phyloP scores from a whole-genome alignment of 2,888 invertebrate species.

The Deladenus siricidicola region DNA sequence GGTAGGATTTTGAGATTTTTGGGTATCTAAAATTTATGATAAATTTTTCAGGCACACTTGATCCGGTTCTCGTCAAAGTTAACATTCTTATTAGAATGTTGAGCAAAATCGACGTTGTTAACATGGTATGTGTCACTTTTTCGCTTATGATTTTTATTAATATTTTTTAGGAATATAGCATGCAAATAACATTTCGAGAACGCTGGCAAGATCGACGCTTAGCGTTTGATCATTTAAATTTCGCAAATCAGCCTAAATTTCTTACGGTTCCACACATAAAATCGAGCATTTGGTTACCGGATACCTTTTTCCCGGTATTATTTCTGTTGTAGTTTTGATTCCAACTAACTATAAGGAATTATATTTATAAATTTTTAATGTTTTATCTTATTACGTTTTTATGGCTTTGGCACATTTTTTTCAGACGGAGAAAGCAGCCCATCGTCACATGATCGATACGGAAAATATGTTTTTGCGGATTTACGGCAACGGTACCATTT shows the following conservation, averaged over 20 bases:
- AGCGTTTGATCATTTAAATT: constrained; percentile 47
- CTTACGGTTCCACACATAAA: constrained; percentile 58
- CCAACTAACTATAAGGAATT: background rate
- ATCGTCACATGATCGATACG: constrained; percentile 58
- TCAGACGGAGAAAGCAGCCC: constrained; percentile 93
- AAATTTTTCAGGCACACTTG: constrained; percentile 56
- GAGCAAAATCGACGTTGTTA: constrained; percentile 95
- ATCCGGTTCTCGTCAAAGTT: constrained; percentile 76
- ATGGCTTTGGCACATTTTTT: constrained; percentile 62
- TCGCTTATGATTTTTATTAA: background rate
- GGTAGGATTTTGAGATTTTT: constrained; percentile 12
- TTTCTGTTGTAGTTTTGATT: background rate
- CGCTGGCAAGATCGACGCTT: constrained; percentile 86
- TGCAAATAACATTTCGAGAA: constrained; percentile 91
- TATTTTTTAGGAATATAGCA: constrained; percentile 72
- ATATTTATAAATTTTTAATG: background rate
- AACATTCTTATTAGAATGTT: constrained; percentile 97
- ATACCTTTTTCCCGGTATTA: constrained; percentile 49
- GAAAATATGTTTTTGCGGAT: constrained; percentile 84
- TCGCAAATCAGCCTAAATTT: constrained; percentile 38
- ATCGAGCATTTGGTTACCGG: constrained; percentile 84
- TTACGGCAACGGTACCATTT: constrained; percentile 71
- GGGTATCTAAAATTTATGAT: background rate
- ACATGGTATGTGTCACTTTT: constrained; percentile 70
- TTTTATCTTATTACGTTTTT: background rate